phyloP scores from a whole-genome alignment of 1,140 invertebrate species.

The Teleogryllus occipitalis region DNA sequence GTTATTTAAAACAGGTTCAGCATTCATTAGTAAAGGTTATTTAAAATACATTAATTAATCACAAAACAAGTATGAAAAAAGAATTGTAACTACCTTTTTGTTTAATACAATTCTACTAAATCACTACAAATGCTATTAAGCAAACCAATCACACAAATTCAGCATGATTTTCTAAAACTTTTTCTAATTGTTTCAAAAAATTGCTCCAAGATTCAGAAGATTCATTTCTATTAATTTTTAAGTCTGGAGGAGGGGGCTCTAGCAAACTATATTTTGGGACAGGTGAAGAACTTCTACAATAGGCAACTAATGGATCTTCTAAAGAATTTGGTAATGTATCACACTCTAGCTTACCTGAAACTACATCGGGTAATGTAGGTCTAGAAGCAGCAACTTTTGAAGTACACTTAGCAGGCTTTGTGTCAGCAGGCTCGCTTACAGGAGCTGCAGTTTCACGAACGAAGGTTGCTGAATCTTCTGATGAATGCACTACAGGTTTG shows the following conservation, averaged over 20 bases:
- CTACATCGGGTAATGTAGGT: not conserved
- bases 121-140: too few relatives aligned
- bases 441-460: not conserved
- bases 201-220: slow-evolving; percentile 25
- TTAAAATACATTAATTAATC: too few relatives aligned
- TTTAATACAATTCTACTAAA: too few relatives aligned
- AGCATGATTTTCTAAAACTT: slow-evolving; percentile 21
- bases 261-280: slow-evolving; percentile 15
- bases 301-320: not conserved
- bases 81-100: too few relatives aligned
- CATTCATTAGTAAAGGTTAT: too few relatives aligned
- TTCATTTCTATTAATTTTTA: slow-evolving; percentile 20
- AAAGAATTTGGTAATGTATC: not conserved
- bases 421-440: not conserved
- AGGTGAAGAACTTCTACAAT: not conserved
- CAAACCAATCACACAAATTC: slow-evolving; percentile 13
- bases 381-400: not conserved
- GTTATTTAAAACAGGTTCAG: too few relatives aligned
- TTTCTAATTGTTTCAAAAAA: slow-evolving; percentile 23
- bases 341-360: not conserved
- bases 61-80: too few relatives aligned
- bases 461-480: not conserved
- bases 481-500: not conserved
- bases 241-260: slow-evolving; percentile 22
- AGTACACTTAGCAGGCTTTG: not conserved